Conservation (phyloP, 2,113 vertebrate species). For the Poecilia latipinna region DNA sequence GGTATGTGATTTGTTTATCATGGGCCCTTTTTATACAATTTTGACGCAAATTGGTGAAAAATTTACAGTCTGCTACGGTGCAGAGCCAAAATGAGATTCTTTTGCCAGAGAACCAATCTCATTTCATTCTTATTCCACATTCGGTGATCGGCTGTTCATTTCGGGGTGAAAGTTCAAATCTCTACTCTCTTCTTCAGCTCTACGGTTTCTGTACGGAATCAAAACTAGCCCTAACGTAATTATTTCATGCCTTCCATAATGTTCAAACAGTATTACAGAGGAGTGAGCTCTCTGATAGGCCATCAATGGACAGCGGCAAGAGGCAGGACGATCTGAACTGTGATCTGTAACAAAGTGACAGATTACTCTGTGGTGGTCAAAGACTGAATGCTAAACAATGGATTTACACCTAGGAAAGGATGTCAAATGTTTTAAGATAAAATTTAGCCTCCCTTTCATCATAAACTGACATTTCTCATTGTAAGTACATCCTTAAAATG, state of each 20-base stretch:
- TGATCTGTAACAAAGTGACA: constrained; percentile 26
- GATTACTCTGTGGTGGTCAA: constrained; percentile 18
- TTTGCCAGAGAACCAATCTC: no score
- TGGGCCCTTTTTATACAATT: no score
- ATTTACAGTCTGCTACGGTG: no score
- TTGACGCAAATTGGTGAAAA: no score
- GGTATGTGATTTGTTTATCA: no score
- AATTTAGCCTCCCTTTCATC: neutral
- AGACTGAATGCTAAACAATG: neutral
- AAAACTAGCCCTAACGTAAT: constrained; percentile 59
- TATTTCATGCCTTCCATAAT: constrained; percentile 40
- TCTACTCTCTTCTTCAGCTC: no score
- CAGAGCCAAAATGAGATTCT: no score
- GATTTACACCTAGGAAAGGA: neutral
- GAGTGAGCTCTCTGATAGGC: constrained; percentile 20
- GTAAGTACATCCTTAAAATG: neutral
- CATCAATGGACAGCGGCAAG: neutral
- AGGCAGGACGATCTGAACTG: constrained; percentile 1
- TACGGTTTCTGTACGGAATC: constrained; percentile 37
- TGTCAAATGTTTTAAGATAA: constrained; percentile 3
- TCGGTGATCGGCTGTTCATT: no score
- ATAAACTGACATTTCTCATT: constrained; percentile 6
- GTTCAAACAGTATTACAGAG: constrained; percentile 26
- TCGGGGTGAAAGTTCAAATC: no score
- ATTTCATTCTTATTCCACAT: no score